Evolutionary conservation across 64 coral and sea anemone species (phyloP).

Genomic region (Actinia equina): DNA sequence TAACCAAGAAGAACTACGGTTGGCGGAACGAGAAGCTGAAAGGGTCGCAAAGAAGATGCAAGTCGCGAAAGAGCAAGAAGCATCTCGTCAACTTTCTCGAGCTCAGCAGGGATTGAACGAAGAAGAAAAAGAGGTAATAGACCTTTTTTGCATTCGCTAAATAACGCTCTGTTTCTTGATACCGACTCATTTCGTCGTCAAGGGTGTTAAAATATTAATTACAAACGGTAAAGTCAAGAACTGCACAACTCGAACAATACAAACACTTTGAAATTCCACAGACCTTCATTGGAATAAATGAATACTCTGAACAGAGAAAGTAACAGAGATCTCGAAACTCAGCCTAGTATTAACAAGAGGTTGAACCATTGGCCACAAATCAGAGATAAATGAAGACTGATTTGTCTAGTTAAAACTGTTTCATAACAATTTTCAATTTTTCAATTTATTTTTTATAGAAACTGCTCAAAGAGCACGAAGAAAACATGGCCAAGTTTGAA

Average conservation of each 20-base stretch:
- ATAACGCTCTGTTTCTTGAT: too few species aligned
- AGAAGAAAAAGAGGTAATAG: slow-evolving; percentile 82
- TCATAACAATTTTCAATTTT: neutral
- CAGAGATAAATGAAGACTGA: neutral
- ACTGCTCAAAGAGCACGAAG: slow-evolving; percentile 88
- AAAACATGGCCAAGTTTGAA: slow-evolving; percentile 97
- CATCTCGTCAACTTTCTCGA: slow-evolving; percentile 57
- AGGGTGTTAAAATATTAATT: neutral
- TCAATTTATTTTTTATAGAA: slow-evolving; percentile 38
- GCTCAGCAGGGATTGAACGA: slow-evolving; percentile 86
- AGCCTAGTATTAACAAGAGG: neutral
- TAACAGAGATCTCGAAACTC: too few species aligned
- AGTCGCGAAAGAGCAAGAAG: slow-evolving; percentile 69
- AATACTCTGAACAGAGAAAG: too few species aligned
- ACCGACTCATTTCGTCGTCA: too few species aligned
- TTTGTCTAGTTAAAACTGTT: neutral
- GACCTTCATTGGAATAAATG: neutral
- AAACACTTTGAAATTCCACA: too few species aligned
- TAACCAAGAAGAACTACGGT: slow-evolving; percentile 74
- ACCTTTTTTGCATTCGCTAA: too few species aligned
- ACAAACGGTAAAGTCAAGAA: too few species aligned
- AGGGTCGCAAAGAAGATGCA: slow-evolving; percentile 63
- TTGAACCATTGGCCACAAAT: too few species aligned
- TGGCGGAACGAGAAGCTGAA: slow-evolving; percentile 90
- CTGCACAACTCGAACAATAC: too few species aligned